Conservation (phyloP, 2,797 vertebrate species). For the Falco berigora region DNA sequence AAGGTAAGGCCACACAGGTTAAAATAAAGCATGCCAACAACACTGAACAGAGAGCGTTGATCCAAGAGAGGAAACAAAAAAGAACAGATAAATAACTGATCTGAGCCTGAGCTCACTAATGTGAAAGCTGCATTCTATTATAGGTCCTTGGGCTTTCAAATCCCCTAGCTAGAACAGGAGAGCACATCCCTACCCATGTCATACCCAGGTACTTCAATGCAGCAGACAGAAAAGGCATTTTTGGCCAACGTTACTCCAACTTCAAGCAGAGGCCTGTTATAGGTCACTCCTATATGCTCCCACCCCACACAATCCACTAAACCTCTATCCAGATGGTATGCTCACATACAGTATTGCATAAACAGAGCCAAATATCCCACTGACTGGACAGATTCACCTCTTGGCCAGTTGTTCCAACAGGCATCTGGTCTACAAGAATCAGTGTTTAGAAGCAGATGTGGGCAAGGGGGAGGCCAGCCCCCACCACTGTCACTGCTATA, state of each 20-base stretch:
- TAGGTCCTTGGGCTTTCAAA: neutral
- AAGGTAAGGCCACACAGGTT: neutral
- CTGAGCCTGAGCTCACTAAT: neutral
- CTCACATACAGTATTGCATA: neutral
- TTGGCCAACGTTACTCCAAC: neutral
- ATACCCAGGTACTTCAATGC: neutral
- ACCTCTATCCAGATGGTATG: neutral
- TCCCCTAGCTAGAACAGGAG: neutral
- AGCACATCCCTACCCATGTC: neutral
- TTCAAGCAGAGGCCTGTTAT: neutral
- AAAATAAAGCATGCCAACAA: neutral
- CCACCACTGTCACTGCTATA: neutral
- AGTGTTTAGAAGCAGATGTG: rapidly evolving
- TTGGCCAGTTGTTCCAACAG: neutral
- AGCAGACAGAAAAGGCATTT: neutral
- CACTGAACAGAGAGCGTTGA: neutral
- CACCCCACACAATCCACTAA: neutral
- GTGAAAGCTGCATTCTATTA: neutral
- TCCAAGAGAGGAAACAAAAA: neutral
- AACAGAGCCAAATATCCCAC: neutral
- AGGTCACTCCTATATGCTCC: neutral
- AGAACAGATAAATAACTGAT: neutral
- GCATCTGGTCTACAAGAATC: neutral
- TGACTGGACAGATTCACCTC: neutral
- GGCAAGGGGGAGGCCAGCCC: neutral